phyloP scores from a whole-genome alignment of 2,113 vertebrate genomes.

The Pangasianodon hypophthalmus region DNA sequence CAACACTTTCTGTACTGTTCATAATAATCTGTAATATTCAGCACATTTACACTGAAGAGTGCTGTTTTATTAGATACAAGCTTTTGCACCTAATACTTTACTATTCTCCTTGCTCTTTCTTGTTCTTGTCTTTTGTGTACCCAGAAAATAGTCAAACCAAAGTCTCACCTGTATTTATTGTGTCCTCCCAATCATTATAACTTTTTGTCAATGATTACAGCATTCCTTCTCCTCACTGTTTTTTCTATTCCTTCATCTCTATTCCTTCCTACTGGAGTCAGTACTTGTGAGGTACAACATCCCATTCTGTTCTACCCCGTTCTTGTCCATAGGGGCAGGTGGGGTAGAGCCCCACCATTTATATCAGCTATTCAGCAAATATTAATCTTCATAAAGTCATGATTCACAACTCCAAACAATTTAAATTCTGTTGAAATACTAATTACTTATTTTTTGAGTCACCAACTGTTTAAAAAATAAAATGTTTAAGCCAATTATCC shows the following conservation, averaged over 20 bases:
- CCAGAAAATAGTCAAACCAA: background rate
- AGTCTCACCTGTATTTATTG: background rate
- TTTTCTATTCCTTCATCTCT: no score
- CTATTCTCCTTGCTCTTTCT: background rate
- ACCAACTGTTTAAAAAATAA: no score
- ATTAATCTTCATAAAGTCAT: background rate
- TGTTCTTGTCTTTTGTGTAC: background rate
- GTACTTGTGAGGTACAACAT: slow-evolving; percentile 40
- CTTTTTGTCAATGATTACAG: background rate
- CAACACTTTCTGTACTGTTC: background rate
- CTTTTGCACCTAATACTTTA: background rate
- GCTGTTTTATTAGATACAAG: background rate
- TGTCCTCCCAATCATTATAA: background rate
- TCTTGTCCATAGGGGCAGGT: background rate
- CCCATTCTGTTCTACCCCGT: background rate
- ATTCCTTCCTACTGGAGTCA: slow-evolving; percentile 35
- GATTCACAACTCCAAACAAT: background rate
- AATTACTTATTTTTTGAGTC: no score
- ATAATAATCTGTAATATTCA: background rate
- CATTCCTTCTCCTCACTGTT: background rate
- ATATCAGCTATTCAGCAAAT: background rate
- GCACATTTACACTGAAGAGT: background rate
- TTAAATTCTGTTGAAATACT: background rate
- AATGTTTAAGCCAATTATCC: background rate
- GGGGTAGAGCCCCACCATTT: background rate